phyloP scores from a whole-genome alignment of 2,888 invertebrate genomes.

The Disparrhopalites patrizii region DNA sequence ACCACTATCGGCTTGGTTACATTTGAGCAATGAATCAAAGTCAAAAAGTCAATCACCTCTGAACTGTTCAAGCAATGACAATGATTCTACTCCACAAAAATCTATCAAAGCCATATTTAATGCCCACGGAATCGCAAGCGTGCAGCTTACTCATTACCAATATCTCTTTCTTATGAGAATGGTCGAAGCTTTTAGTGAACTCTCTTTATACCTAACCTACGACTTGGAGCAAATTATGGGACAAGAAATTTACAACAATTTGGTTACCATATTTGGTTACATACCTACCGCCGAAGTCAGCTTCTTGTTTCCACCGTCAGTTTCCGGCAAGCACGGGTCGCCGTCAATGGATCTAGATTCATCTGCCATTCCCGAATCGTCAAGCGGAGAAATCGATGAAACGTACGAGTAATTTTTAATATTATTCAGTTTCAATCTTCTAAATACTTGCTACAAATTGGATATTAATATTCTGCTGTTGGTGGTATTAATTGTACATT shows the following conservation, averaged over 20 bases:
- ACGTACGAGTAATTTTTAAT: constrained; percentile 9
- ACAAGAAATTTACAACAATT: constrained; percentile 50
- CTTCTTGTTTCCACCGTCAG: constrained; percentile 41
- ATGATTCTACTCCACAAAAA: constrained; percentile 32
- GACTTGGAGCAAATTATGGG: constrained; percentile 70
- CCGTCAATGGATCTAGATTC: constrained; percentile 66
- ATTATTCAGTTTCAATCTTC: no score
- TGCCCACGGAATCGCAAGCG: constrained; percentile 75
- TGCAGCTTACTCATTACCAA: constrained; percentile 92
- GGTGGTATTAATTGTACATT: not conserved
- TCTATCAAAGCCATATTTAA: constrained; percentile 77
- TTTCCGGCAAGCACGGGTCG: constrained; percentile 58
- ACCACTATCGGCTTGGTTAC: constrained; percentile 79
- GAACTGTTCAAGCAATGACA: not conserved
- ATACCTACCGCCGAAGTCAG: constrained; percentile 46
- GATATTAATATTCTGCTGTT: not conserved
- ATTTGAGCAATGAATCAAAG: constrained; percentile 33
- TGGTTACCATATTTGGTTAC: constrained; percentile 42
- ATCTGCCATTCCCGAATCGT: constrained; percentile 72
- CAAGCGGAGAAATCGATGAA: constrained; percentile 62
- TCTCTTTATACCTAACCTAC: constrained; percentile 71
- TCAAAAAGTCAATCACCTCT: not conserved
- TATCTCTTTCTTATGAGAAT: constrained; percentile 80
- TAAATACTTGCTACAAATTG: no score
- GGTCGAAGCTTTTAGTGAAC: constrained; percentile 72